Evolutionary conservation across 2,113 vertebrate species (phyloP).

Genomic region (Aix galericulata): DNA sequence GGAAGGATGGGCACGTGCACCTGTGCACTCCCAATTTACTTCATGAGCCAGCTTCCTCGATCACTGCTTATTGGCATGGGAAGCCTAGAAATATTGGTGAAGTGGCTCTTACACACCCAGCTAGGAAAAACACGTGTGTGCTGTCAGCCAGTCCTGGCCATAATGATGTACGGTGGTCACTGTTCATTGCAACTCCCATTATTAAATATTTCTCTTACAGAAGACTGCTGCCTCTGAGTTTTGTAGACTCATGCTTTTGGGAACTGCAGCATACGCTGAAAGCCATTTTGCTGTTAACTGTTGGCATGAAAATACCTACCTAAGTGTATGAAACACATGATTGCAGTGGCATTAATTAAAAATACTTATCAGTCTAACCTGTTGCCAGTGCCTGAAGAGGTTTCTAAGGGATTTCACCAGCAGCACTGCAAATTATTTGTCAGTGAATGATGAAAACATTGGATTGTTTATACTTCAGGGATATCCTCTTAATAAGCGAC

Average conservation of each 20-base stretch:
- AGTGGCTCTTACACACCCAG: background rate
- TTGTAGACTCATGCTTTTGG: background rate
- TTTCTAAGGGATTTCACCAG: conserved; percentile 59
- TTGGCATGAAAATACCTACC: background rate
- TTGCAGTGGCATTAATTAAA: conserved; percentile 47
- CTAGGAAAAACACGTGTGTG: background rate
- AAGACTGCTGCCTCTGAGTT: background rate
- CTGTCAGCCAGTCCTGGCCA: background rate
- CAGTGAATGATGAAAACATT: conserved; percentile 64
- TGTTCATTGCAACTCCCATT: background rate
- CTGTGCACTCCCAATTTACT: background rate
- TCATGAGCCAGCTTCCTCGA: background rate
- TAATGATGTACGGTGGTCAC: background rate
- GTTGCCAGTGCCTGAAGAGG: conserved; percentile 37
- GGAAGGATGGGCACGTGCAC: background rate
- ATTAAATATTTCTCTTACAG: background rate
- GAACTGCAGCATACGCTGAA: background rate
- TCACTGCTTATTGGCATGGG: background rate
- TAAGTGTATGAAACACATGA: background rate
- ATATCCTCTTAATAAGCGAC: conserved; percentile 37
- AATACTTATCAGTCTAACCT: conserved; percentile 24
- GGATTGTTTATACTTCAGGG: conserved; percentile 54
- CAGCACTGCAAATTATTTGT: conserved; percentile 61
- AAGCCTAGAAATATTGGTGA: background rate
- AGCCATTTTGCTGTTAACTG: background rate